Conservation (phyloP, 2,113 vertebrate species). For the Irena cyanogastra region DNA sequence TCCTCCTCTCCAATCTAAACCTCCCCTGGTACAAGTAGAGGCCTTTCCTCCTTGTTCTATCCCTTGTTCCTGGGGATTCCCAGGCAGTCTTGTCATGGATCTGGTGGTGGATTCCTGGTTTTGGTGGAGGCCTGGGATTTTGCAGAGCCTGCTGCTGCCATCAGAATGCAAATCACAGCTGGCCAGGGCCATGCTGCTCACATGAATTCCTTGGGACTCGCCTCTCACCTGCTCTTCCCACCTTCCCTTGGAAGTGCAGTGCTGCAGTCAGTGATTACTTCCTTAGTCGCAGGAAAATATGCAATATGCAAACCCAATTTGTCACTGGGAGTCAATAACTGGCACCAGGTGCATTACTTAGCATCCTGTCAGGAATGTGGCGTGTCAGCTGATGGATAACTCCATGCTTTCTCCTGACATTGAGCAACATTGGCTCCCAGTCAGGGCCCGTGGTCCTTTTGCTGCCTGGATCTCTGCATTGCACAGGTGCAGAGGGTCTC, state of each 20-base stretch:
- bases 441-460: background rate
- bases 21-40: background rate
- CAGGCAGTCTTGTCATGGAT: accelerated
- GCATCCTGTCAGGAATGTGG: constrained; percentile 18
- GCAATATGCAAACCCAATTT: constrained; percentile 27
- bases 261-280: background rate
- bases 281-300: background rate
- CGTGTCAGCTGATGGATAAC: constrained; percentile 31
- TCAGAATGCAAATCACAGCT: background rate
- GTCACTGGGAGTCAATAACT: constrained; percentile 42
- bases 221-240: background rate
- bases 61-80: background rate
- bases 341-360: constrained; percentile 12
- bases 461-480: background rate
- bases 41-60: accelerated
- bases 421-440: background rate
- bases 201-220: background rate
- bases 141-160: background rate
- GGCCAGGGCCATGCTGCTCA: background rate
- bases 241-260: background rate
- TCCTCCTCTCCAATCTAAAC: background rate
- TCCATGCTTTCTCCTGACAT: background rate
- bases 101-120: accelerated
- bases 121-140: background rate
- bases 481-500: background rate